Evolutionary conservation across 2,797 vertebrate genomes (phyloP), one percentile per base, ranked within the genome.

Genomic region (Cirrhinus mrigala): DNA sequence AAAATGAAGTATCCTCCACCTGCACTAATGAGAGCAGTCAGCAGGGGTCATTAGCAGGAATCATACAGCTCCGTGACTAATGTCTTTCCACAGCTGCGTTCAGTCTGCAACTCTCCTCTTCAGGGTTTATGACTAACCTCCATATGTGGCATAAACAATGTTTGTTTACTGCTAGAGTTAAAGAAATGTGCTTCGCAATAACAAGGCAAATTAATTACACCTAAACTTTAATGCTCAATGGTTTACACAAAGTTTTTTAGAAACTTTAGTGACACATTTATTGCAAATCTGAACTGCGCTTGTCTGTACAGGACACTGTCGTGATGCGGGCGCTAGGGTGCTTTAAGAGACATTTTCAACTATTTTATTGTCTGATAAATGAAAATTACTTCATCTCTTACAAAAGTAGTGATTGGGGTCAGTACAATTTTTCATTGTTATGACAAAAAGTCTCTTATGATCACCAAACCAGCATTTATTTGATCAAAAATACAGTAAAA

Each of bases 11-110:
- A 71, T 76, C 68, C 70, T 77, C 64, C 79, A 84, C 84, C 82
- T 86, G 87, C 89, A 86, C 76, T 84, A 71, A 88, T 86, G 79
- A 84, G 73, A 73, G 56, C 87, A 88, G 86, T 87, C 89, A 89
- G 87, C 84, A 90, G 88, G 87, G 83, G 83, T 90, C 88, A 90
- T 87, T 84, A 87, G 88, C 75, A 54, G 52, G 79, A 89, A 85
- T 82, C 79, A 85, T 85, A 87, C 82, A 77, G 79, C 54, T 81
- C 52, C 27, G 60, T 84, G 85, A 87, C 86, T 78, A 84, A 84
- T 84, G 71, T 79, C 73, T 81, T 66, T 81, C 52, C 66, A 81
- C 82, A 85, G 79, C 71, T 82, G 33, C 6, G 74, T 66, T 83
- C 89, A 79, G 54, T 48, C 75, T 78, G 82, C 70, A 70, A 82